Evolutionary conservation across 92 coral and sea anemone species (phyloP).

Genomic region (Zoanthus sansibaricus): DNA sequence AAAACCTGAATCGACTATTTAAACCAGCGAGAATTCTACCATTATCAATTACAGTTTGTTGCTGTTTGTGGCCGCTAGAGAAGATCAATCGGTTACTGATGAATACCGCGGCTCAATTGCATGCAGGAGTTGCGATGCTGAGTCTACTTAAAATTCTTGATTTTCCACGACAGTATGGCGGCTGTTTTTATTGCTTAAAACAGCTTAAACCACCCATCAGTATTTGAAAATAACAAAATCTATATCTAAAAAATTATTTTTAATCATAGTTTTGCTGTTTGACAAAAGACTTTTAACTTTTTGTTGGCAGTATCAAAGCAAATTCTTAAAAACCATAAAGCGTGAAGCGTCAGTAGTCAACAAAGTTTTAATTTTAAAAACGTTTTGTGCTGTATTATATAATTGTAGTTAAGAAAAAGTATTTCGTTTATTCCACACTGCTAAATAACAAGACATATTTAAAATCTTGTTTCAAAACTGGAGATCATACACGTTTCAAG

Average conservation of each 20-base stretch:
- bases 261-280: neutral
- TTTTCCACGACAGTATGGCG: neutral
- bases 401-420: neutral
- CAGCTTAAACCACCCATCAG: neutral
- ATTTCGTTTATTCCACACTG: neutral
- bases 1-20: neutral
- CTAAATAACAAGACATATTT: neutral
- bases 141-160: neutral
- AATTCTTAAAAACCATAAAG: neutral
- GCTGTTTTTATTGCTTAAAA: neutral
- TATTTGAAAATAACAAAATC: neutral
- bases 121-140: neutral
- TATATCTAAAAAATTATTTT: neutral
- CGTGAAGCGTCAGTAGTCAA: too few relatives aligned
- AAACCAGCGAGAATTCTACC: neutral
- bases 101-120: neutral
- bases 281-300: neutral
- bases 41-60: neutral
- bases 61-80: neutral
- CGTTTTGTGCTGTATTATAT: too few relatives aligned
- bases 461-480: neutral
- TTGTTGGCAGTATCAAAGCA: neutral
- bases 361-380: too few relatives aligned
- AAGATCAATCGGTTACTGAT: neutral
- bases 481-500: neutral